Conservation (phyloP, 2,888 invertebrate species). For the Macrosoma leucophasiata region DNA sequence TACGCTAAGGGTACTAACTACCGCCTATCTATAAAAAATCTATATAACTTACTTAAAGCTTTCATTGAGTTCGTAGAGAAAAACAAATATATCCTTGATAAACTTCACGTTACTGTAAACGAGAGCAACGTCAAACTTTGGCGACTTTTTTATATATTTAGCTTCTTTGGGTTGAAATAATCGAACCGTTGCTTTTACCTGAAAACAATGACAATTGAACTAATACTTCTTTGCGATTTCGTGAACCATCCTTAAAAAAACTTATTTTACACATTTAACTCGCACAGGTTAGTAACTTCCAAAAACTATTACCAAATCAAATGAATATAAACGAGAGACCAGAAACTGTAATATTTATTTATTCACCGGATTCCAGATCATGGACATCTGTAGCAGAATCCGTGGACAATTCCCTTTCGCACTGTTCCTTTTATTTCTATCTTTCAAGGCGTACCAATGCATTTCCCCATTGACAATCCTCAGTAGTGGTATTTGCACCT, state of each 20-base stretch:
- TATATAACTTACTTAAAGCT: slow-evolving; percentile 45
- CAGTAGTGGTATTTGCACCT: slow-evolving; percentile 54
- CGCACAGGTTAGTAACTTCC: no score
- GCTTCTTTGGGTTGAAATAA: slow-evolving; percentile 54
- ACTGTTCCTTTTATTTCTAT: slow-evolving; percentile 40
- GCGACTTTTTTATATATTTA: slow-evolving; percentile 46
- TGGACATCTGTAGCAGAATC: slow-evolving; percentile 49
- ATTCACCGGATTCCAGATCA: slow-evolving; percentile 59
- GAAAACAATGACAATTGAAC: slow-evolving; percentile 28
- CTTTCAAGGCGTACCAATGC: slow-evolving; percentile 60
- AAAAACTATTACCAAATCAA: no score
- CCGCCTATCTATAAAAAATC: no score
- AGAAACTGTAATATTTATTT: background rate
- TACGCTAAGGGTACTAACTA: no score
- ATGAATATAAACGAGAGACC: no score
- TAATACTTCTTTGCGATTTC: no score
- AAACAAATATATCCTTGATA: slow-evolving; percentile 41
- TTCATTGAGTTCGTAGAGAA: slow-evolving; percentile 42
- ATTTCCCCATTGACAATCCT: slow-evolving; percentile 44
- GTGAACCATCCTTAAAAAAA: no score
- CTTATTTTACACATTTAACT: no score
- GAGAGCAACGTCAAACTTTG: slow-evolving; percentile 50
- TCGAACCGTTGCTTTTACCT: slow-evolving; percentile 54
- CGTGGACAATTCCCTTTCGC: slow-evolving; percentile 61
- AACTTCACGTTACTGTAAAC: slow-evolving; percentile 55